Evolutionary conservation across 1,140 invertebrate species (phyloP), one percentile per base, ranked within the genome.

Genomic region (Macrotrachela quadricornifera): DNA sequence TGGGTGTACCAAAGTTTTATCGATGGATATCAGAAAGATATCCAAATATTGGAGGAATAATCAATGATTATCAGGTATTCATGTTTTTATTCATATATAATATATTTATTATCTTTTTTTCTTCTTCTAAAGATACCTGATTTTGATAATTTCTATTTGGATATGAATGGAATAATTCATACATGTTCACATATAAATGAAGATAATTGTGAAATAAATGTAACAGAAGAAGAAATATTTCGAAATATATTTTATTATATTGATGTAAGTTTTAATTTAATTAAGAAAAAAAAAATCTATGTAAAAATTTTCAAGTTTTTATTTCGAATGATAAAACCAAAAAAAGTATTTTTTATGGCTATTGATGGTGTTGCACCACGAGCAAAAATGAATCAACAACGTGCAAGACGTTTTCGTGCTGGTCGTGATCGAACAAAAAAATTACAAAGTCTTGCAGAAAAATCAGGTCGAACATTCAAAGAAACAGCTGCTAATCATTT

Each of bases 1-100:
- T 96, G 90, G 90, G 90, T 60, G 84, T 96, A 46, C 88, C 90
- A 11, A 96, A 95, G 69, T 96, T 95, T 73, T 94, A 90, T 66
- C 76, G 86, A 62, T 95, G 87, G 75, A 88, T 92, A 54, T 88
- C 82, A 65, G 90, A 96, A 71, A 76, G 91, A 53, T 96, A 95
- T 76, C 90, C 90, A 36, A 92, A 86, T 71, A 74, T 95, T 11
- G 87, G 82, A 63, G 85, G 92, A 72, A 74, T 85, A 60, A 79
- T 94, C 2, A 83, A 82, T 65, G 86, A 57, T 30, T 4, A 30
- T 30, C 21, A 30, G 21, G 21, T 58, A 75, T 77, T 30, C 21
- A 4, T 30, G 2, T 30, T 8, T 2, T 30, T 30, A 4, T 30
- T 8, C 2, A 30, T 4, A 30, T 30, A 30, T 4, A 30, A 30